Percentiles rank a stretch among this genome's conserved stretches.
These are phyloP conservation scores for Hestina assimilis DNA, from an alignment of 1,140 invertebrate genomes.

Conservation along the genomic window DNA sequence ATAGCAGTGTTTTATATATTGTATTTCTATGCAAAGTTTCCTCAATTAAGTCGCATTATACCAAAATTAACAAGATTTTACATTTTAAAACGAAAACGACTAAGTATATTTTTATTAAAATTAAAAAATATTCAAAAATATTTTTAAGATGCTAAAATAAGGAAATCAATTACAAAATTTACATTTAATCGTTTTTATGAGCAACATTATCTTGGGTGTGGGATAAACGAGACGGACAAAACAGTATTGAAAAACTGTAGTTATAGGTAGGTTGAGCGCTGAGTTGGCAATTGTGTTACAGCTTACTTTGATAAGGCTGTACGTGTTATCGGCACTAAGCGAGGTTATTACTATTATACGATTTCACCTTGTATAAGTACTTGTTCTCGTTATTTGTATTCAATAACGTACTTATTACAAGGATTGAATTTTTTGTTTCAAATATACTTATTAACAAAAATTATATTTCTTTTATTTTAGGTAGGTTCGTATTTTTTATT, in stretches of 20 bases:
- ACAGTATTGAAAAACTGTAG: conserved; percentile 66
- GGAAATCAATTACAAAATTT: conserved; percentile 5
- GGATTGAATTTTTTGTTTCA: too few species aligned
- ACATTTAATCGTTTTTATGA: conserved; percentile 23
- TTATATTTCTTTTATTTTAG: too few species aligned
- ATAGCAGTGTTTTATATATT: not conserved
- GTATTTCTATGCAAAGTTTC: not conserved
- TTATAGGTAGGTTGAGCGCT: conserved; percentile 69
- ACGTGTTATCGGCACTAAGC: conserved; percentile 55
- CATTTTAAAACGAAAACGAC: not conserved
- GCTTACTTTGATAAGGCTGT: conserved; percentile 61
- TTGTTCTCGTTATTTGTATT: conserved; percentile 32
- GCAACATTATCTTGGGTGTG: conserved; percentile 66
- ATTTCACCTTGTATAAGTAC: conserved; percentile 59
- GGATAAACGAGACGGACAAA: conserved; percentile 48
- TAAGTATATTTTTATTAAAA: conserved; percentile 10
- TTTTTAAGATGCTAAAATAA: not conserved
- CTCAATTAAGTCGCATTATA: conserved; percentile 32
- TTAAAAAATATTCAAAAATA: not conserved
- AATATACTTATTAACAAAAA: too few species aligned
- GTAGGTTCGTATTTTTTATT: too few species aligned
- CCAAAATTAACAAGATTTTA: conserved; percentile 23
- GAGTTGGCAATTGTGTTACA: conserved; percentile 73
- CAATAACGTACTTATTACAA: conserved; percentile 11
- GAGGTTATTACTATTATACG: conserved; percentile 54